These are phyloP conservation scores for Charaxes varanes DNA, from an alignment of 1,140 invertebrate genomes.

Conservation along the genomic window DNA sequence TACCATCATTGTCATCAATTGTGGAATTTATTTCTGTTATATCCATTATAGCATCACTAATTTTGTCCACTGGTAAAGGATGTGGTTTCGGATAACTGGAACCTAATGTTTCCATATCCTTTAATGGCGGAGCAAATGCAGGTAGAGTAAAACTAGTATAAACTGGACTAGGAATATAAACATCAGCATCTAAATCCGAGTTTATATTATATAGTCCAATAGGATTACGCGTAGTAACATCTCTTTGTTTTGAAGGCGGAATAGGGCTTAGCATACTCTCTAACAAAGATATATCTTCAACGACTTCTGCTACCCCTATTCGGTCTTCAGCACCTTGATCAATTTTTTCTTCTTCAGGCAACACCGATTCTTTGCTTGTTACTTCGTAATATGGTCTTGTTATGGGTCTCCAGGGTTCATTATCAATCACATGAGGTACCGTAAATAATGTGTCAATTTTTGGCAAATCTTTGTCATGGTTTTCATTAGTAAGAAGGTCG, in stretches of 20 bases:
- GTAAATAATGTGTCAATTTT: constrained; percentile 71
- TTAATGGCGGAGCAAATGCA: constrained; percentile 69
- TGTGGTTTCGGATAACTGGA: constrained; percentile 74
- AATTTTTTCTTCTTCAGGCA: constrained; percentile 25
- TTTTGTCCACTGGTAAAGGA: constrained; percentile 81
- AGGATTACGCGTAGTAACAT: constrained; percentile 40
- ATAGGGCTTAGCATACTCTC: constrained; percentile 58
- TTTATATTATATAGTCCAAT: constrained; percentile 47
- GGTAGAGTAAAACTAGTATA: constrained; percentile 81
- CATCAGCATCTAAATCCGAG: constrained; percentile 48
- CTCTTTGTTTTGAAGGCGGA: constrained; percentile 42
- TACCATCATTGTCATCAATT: constrained; percentile 53
- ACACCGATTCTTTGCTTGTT: constrained; percentile 34
- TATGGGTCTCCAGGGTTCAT: constrained; percentile 76
- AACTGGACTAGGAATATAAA: constrained; percentile 70
- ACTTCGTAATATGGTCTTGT: constrained; percentile 62
- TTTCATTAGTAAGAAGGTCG: constrained; percentile 56
- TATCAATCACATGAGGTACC: constrained; percentile 68
- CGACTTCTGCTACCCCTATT: constrained; percentile 67
- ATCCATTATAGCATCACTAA: constrained; percentile 65
- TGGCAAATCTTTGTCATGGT: constrained; percentile 67
- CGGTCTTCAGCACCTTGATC: constrained; percentile 59
- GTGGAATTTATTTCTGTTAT: constrained; percentile 25
- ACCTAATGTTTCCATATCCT: constrained; percentile 72
- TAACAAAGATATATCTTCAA: constrained; percentile 62